Evolutionary conservation across 2,113 vertebrate species (phyloP).

Genomic region (Pleuronectes platessa): DNA sequence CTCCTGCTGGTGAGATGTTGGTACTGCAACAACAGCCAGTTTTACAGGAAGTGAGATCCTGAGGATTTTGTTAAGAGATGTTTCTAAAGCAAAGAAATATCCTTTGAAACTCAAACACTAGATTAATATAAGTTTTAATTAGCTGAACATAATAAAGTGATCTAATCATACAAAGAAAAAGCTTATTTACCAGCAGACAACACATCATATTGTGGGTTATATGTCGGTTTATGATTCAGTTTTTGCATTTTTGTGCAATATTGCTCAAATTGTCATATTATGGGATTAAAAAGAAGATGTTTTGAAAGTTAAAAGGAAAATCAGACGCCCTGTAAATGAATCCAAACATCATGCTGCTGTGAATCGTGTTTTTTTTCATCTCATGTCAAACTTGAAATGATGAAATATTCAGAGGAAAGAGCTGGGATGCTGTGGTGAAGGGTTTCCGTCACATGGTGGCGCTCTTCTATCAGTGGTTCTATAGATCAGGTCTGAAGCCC

Average conservation of each 20-base stretch:
- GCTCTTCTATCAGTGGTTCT: constrained; percentile 14
- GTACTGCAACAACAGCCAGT: not conserved
- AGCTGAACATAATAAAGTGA: not conserved
- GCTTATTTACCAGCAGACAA: too few relatives aligned
- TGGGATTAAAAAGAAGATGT: too few relatives aligned
- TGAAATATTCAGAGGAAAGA: too few relatives aligned
- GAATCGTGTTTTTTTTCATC: too few relatives aligned
- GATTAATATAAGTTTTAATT: too few relatives aligned
- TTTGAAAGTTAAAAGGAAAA: too few relatives aligned
- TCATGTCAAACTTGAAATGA: not conserved
- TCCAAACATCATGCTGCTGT: too few relatives aligned
- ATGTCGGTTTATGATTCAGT: too few relatives aligned
- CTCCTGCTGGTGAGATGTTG: constrained; percentile 3
- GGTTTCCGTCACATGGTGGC: constrained; percentile 52
- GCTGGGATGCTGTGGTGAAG: not conserved
- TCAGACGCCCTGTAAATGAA: too few relatives aligned
- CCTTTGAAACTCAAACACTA: not conserved
- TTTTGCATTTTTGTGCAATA: too few relatives aligned
- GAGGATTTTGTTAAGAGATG: not conserved
- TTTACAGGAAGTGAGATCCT: not conserved
- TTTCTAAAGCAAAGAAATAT: not conserved
- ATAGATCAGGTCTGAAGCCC: not conserved
- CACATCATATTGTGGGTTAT: too few relatives aligned
- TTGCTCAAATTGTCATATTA: too few relatives aligned
- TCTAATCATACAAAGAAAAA: not conserved